These are phyloP conservation scores for Notodonta ziczac DNA, from an alignment of 2,888 invertebrate species.

Conservation along the genomic window DNA sequence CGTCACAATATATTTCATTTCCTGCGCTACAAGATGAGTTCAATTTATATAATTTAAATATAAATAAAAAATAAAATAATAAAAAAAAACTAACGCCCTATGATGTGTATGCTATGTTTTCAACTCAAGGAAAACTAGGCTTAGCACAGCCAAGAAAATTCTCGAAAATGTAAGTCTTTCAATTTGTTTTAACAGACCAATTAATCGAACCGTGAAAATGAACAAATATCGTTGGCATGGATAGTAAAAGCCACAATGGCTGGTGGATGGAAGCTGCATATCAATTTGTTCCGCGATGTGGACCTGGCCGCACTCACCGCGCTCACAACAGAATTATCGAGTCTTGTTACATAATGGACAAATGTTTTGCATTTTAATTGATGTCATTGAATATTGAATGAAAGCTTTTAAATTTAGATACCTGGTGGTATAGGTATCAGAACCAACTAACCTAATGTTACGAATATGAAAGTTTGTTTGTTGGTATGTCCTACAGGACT, in stretches of 20 bases:
- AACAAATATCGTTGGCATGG: no score
- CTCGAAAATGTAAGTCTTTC: no score
- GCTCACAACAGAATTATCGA: not conserved
- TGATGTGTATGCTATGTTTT: no score
- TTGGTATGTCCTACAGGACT: not conserved
- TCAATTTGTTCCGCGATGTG: not conserved
- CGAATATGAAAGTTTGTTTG: not conserved
- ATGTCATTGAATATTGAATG: not conserved
- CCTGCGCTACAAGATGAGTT: no score
- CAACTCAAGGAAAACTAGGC: no score
- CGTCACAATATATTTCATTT: no score
- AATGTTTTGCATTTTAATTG: conserved; percentile 1
- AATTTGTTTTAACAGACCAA: no score
- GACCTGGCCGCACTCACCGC: not conserved
- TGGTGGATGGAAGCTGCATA: not conserved
- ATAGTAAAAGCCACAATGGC: not conserved
- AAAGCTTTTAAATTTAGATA: not conserved
- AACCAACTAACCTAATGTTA: not conserved
- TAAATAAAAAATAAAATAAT: no score
- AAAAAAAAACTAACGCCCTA: no score
- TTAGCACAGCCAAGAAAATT: no score
- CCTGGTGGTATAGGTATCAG: not conserved
- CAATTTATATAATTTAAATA: no score
- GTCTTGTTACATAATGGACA: not conserved
- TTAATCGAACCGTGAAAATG: no score